phyloP scores from a whole-genome alignment of 2,888 invertebrate species.

The Elegia similella region DNA sequence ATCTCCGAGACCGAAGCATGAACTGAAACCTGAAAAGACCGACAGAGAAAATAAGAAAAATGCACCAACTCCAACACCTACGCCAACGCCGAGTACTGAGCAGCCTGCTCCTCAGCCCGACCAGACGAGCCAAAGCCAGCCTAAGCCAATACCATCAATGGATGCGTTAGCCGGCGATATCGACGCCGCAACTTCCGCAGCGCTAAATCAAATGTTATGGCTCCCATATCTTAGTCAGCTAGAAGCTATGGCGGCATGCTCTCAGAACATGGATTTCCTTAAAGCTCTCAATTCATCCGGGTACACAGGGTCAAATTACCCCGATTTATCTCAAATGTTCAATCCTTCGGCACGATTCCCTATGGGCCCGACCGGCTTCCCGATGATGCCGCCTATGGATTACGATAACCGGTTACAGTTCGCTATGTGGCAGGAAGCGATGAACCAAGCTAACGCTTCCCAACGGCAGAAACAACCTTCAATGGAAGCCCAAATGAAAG shows the following conservation, averaged over 20 bases:
- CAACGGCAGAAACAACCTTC: conserved; percentile 56
- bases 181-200: conserved; percentile 86
- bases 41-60: conserved; percentile 31
- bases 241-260: conserved; percentile 81
- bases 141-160: conserved; percentile 62
- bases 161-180: conserved; percentile 83
- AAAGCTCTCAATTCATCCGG: conserved; percentile 80
- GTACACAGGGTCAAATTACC: conserved; percentile 69
- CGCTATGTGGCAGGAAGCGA: conserved; percentile 87
- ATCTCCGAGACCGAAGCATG: conserved; percentile 38
- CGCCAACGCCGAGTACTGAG: conserved; percentile 35
- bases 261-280: conserved; percentile 80
- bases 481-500: conserved; percentile 58
- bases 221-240: conserved; percentile 85
- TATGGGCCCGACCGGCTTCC: conserved; percentile 65
- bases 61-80: conserved; percentile 14
- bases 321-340: conserved; percentile 77
- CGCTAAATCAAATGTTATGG: conserved; percentile 88
- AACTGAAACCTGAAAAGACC: conserved; percentile 34
- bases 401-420: conserved; percentile 81
- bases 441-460: conserved; percentile 76
- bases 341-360: conserved; percentile 61
- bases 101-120: conserved; percentile 47
- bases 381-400: conserved; percentile 70
- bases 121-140: conserved; percentile 47